These are phyloP conservation scores for Catonia carolina DNA, from an alignment of 2,888 invertebrate species.

Conservation along the genomic window DNA sequence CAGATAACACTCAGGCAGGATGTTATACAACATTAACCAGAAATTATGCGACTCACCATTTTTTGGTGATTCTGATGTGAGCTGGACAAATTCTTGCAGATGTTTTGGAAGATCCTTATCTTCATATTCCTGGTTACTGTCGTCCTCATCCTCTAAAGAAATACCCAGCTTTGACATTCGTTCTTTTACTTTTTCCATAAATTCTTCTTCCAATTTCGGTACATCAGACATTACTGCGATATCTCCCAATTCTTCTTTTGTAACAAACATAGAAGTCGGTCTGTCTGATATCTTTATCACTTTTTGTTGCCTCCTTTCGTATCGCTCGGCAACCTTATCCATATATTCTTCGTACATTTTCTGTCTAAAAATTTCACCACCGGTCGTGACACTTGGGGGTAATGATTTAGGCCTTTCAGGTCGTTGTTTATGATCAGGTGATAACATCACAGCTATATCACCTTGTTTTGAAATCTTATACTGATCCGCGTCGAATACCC, in stretches of 20 bases:
- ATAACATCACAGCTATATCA: slow-evolving; percentile 28
- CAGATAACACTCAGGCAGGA: not conserved
- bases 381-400: slow-evolving; percentile 44
- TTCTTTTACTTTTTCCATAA: slow-evolving; percentile 66
- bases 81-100: slow-evolving; percentile 68
- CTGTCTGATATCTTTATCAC: slow-evolving; percentile 67
- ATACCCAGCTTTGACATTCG: slow-evolving; percentile 63
- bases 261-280: slow-evolving; percentile 38
- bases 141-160: slow-evolving; percentile 41
- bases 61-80: slow-evolving; percentile 38
- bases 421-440: slow-evolving; percentile 36
- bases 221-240: slow-evolving; percentile 42
- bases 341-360: slow-evolving; percentile 82
- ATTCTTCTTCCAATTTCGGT: slow-evolving; percentile 63
- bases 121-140: slow-evolving; percentile 47
- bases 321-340: slow-evolving; percentile 66
- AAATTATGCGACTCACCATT: slow-evolving; percentile 30
- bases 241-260: slow-evolving; percentile 17
- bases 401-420: slow-evolving; percentile 39
- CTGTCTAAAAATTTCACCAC: slow-evolving; percentile 55
- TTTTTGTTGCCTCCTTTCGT: slow-evolving; percentile 70
- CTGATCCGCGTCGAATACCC: slow-evolving; percentile 23
- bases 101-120: slow-evolving; percentile 64
- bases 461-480: slow-evolving; percentile 24
- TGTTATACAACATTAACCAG: slow-evolving; percentile 12